Evolutionary conservation across 2,113 vertebrate species (phyloP).

Genomic region (Murina feae): DNA sequence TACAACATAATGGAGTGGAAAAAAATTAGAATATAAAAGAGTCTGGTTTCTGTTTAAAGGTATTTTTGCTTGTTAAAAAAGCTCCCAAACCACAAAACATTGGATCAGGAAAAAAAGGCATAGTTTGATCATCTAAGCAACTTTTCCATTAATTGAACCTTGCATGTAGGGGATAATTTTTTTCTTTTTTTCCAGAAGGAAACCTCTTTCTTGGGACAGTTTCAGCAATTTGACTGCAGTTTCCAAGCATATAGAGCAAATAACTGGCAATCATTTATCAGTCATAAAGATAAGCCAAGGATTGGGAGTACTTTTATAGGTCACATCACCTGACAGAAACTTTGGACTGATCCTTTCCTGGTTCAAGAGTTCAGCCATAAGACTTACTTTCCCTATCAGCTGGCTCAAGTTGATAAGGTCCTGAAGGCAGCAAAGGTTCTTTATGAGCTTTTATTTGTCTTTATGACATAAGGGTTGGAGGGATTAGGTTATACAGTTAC

Average conservation of each 20-base stretch:
- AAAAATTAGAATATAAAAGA: neutral
- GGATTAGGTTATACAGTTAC: neutral
- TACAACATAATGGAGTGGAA: neutral
- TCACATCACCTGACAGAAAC: conserved; percentile 75
- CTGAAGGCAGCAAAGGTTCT: conserved; percentile 33
- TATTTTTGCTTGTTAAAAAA: neutral
- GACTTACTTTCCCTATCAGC: conserved; percentile 74
- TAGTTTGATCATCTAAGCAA: neutral
- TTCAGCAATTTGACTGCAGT: conserved; percentile 35
- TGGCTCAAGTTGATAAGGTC: conserved; percentile 63
- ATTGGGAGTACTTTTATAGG: conserved; percentile 63
- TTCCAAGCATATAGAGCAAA: conserved; percentile 59
- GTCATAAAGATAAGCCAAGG: conserved; percentile 77
- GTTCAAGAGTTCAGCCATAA: conserved; percentile 72
- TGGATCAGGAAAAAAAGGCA: neutral
- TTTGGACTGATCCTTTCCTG: conserved; percentile 68
- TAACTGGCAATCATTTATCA: conserved; percentile 49
- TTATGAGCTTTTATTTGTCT: conserved; percentile 47
- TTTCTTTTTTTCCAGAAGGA: neutral
- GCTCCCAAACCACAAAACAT: neutral
- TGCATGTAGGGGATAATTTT: neutral
- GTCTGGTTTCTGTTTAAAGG: neutral
- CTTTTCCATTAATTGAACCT: conserved; percentile 27
- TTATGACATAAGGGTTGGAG: neutral
- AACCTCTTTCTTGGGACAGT: neutral